A percentile compares a stretch with the other conserved stretches of the same genome.
phyloP scores from a whole-genome alignment of 2,888 invertebrate species.

The Calliphora vomitoria region DNA sequence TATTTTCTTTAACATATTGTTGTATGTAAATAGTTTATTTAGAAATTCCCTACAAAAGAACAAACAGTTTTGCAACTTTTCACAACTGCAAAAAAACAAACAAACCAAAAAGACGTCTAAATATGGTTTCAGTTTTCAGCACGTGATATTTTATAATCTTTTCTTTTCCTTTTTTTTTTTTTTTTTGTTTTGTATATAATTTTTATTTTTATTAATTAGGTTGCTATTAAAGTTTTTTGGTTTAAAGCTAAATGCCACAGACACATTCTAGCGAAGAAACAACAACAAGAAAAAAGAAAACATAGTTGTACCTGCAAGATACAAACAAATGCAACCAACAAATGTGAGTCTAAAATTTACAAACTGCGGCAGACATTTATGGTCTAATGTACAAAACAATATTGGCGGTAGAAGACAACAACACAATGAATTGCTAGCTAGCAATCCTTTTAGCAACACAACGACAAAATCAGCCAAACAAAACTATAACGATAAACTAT shows the following conservation, averaged over 20 bases:
- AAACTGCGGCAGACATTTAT: constrained; percentile 71
- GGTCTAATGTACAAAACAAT: constrained; percentile 68
- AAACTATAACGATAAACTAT: constrained; percentile 77
- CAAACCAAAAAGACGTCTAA: constrained; percentile 56
- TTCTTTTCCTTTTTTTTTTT: no score
- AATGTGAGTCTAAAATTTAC: constrained; percentile 64
- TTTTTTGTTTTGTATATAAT: constrained; percentile 48
- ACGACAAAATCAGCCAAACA: constrained; percentile 44
- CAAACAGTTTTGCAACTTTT: constrained; percentile 56
- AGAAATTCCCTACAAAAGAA: constrained; percentile 62
- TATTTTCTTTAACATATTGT: no score
- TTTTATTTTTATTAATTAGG: constrained; percentile 82
- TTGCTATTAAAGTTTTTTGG: constrained; percentile 80
- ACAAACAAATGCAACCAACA: constrained; percentile 10
- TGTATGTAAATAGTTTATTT: constrained; percentile 30
- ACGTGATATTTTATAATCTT: constrained; percentile 76
- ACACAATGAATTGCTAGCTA: constrained; percentile 26
- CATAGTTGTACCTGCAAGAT: constrained; percentile 55
- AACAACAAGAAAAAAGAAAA: no score
- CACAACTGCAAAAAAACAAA: constrained; percentile 45
- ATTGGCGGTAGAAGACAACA: constrained; percentile 41
- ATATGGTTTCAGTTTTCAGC: constrained; percentile 75
- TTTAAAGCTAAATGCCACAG: constrained; percentile 68
- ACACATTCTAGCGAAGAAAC: neutral
- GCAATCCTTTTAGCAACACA: constrained; percentile 30